Base-by-base conservation (phyloP, 2,113 vertebrate genomes). In the Erinaceus europaeus region DNA sequence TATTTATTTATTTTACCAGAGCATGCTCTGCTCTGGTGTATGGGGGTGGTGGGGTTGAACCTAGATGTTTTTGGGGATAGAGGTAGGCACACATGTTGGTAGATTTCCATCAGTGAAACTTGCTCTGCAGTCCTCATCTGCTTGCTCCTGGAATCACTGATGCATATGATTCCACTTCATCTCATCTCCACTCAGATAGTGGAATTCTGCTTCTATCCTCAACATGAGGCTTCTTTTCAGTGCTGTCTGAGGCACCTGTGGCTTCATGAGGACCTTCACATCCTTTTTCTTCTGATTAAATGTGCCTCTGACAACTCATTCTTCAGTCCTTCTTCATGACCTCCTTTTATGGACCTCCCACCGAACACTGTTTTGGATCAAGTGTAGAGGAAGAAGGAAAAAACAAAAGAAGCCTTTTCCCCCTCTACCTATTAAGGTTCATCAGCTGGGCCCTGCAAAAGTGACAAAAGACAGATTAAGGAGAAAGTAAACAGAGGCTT, bases 101-200 rank as follows among this genome's bases (percentile, higher is more conserved):
- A 83, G 25, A 59, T 25, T 86, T 94, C 55, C 80, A 89, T 78
- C 46, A 94, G 71, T 73, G 88, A 64, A 86, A n/a, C n/a, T 72
- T 5, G 48, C 76, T 83, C 34, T 15, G 10, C 52, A 23, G 15
- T 27, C n/a, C 21, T 85, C 53, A 25, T 85, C 72, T 71, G 2
- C 84, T 95, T 93, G 93, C 65, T n/a, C 27, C 53, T 84, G 61
- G 72, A 94, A 90, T 62, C 34, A 57, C 52, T 53, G 17, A 62
- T 55, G 13, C 72, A 64, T 91, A 91, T 76, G 46, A 55, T 27
- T 81, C 67, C 40, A 40, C 6, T 79, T 53, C 86, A 29, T 71
- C 38, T 65, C 71, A 59, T 38, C 77, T 36, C n/a, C 52, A n/a
- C 53, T 68, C 80, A 1, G 1, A 15, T 74, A 48, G 27, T 32